Conservation (phyloP, 2,797 vertebrate species). For the Sarcophilus harrisii region DNA sequence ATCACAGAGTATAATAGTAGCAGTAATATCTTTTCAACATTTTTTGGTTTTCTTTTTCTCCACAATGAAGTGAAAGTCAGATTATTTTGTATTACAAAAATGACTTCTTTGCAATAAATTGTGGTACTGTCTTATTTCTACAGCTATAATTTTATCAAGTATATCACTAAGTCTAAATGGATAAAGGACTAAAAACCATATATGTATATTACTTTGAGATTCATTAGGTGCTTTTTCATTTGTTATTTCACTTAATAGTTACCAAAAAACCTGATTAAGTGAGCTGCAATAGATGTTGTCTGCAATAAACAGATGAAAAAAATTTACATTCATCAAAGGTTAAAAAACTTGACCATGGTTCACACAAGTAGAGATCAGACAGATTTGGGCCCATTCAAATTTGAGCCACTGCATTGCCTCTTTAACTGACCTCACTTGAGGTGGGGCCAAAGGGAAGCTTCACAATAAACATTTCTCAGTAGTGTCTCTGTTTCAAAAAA, state of each 20-base stretch:
- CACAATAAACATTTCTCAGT: background rate
- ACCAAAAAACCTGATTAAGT: background rate
- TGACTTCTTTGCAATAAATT: conserved; percentile 30
- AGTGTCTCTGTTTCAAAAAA: background rate
- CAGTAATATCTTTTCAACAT: conserved; percentile 44
- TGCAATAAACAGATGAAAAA: background rate
- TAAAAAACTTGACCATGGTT: background rate
- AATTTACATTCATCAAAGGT: background rate
- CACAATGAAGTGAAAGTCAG: conserved; percentile 35
- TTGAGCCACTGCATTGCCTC: background rate
- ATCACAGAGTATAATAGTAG: background rate
- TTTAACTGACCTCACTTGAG: background rate
- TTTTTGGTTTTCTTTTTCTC: conserved; percentile 35
- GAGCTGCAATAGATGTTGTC: background rate
- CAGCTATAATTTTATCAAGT: background rate
- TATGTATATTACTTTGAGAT: background rate
- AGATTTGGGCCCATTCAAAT: background rate
- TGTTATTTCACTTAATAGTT: background rate
- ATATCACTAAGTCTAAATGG: background rate
- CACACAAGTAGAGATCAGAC: background rate
- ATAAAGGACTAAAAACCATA: background rate
- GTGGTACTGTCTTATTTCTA: conserved; percentile 11
- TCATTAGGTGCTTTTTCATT: background rate
- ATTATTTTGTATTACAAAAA: conserved; percentile 53
- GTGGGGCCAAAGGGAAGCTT: background rate